These are phyloP conservation scores for Mormyrus proboscirostris DNA, from an alignment of 2,797 vertebrate species.

Conservation along the genomic window DNA sequence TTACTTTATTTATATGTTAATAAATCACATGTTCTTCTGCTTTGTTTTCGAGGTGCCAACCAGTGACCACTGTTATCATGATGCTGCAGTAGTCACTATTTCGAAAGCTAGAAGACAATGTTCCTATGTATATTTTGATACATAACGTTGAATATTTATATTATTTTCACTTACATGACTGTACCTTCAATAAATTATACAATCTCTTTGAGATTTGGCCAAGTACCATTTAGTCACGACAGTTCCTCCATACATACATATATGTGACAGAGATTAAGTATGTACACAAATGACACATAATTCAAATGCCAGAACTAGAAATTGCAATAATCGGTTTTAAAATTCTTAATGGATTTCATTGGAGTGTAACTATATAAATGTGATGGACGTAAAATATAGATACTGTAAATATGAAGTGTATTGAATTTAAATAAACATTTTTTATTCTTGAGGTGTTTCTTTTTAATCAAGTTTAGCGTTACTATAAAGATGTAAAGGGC, in stretches of 20 bases:
- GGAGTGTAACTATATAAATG: conserved; percentile 52
- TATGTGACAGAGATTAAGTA: conserved; percentile 39
- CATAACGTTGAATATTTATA: conserved; percentile 71
- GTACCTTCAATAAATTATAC: conserved; percentile 65
- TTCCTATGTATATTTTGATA: conserved; percentile 89
- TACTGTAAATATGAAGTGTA: conserved; percentile 65
- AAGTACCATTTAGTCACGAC: conserved; percentile 50
- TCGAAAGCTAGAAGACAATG: conserved; percentile 34
- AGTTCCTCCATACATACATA: conserved; percentile 62
- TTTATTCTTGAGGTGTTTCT: neutral
- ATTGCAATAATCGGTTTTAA: conserved; percentile 47
- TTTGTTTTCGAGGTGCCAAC: conserved; percentile 54
- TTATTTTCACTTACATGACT: conserved; percentile 58
- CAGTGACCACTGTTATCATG: conserved; percentile 59
- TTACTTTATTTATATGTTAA: conserved; percentile 78
- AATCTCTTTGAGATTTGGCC: conserved; percentile 58
- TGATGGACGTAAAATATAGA: conserved; percentile 42
- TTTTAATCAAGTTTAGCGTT: neutral
- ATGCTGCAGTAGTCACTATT: conserved; percentile 61
- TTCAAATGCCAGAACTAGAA: conserved; percentile 55
- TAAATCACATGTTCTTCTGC: conserved; percentile 53
- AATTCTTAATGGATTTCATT: conserved; percentile 48
- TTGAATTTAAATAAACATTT: conserved; percentile 61
- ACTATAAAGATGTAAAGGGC: neutral
- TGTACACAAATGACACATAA: conserved; percentile 28